Conservation (phyloP, 1,140 invertebrate species). For the Musca domestica region DNA sequence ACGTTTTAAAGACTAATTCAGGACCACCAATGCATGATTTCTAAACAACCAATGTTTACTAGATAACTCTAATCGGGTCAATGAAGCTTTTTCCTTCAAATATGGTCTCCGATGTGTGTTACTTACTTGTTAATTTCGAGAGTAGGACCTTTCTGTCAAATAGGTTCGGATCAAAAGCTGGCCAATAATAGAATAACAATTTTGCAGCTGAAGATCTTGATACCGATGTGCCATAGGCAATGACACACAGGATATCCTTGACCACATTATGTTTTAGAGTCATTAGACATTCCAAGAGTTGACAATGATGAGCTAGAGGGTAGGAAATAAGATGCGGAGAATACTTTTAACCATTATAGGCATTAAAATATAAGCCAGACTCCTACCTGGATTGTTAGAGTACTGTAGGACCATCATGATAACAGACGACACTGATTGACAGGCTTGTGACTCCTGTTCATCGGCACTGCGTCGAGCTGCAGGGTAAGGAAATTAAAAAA, state of each 20-base stretch:
- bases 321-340: not conserved
- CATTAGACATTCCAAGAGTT: constrained; percentile 93
- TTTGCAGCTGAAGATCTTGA: constrained; percentile 91
- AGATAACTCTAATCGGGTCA: too few relatives aligned
- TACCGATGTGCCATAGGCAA: constrained; percentile 92
- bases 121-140: constrained; percentile 84
- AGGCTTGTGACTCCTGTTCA: constrained; percentile 78
- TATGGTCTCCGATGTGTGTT: not conserved
- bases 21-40: too few relatives aligned
- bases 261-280: constrained; percentile 83
- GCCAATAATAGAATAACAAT: constrained; percentile 98
- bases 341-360: too few relatives aligned
- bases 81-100: too few relatives aligned
- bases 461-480: constrained; percentile 66
- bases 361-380: constrained; percentile 21
- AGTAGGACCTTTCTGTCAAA: constrained; percentile 87
- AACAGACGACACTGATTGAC: constrained; percentile 89
- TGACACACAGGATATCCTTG: constrained; percentile 92
- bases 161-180: constrained; percentile 91
- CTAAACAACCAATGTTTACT: too few relatives aligned
- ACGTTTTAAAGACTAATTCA: not conserved
- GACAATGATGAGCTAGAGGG: constrained; percentile 82
- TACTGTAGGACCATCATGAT: constrained; percentile 98
- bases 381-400: constrained; percentile 80
- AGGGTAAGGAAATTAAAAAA: constrained; percentile 32